Evolutionary conservation across 2,113 vertebrate species (phyloP).

Genomic region (Pluvialis apricaria): DNA sequence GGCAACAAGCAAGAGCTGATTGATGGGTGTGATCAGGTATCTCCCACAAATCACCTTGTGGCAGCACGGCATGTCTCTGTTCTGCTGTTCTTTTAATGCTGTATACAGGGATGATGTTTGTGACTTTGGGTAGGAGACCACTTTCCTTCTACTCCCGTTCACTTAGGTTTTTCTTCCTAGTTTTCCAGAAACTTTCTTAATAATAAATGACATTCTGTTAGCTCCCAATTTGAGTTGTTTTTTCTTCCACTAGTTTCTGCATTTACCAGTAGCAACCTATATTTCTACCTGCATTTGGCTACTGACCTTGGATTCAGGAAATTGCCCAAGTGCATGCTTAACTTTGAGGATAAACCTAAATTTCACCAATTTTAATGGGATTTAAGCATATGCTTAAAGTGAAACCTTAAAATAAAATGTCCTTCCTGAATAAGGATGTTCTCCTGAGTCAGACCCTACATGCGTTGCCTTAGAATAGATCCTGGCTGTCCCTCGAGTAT

Average conservation of each 20-base stretch:
- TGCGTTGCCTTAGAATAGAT: neutral
- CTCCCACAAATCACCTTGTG: neutral
- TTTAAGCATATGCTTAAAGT: neutral
- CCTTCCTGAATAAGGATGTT: conserved; percentile 2
- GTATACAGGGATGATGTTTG: neutral
- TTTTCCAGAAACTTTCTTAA: neutral
- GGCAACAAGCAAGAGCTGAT: neutral
- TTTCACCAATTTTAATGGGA: neutral
- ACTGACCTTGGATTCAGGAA: neutral
- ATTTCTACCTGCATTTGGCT: neutral
- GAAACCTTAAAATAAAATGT: neutral
- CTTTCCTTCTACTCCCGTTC: neutral
- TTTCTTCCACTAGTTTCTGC: neutral
- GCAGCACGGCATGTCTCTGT: neutral
- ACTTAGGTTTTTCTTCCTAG: neutral
- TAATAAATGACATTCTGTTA: neutral
- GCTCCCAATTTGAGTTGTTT: neutral
- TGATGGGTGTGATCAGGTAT: neutral
- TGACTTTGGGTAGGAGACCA: neutral
- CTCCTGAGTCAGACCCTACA: neutral
- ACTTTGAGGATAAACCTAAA: neutral
- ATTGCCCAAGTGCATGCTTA: neutral
- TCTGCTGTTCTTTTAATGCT: neutral
- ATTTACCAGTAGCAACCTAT: neutral
- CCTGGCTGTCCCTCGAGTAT: neutral